phyloP scores from a whole-genome alignment of 2,797 vertebrate species.

The Phoeniculus purpureus region DNA sequence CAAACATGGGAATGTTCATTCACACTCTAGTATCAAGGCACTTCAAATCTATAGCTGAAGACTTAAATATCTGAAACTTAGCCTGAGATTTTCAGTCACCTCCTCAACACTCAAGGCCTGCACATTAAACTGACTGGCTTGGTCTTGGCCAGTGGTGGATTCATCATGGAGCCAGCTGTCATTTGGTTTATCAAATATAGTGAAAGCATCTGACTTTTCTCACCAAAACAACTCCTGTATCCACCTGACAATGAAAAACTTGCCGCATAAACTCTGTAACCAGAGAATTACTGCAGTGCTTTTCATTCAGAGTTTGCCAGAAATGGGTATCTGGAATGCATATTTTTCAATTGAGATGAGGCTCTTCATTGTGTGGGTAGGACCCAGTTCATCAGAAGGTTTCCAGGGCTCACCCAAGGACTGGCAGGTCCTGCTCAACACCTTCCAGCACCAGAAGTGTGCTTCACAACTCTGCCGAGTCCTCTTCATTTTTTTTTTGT shows the following conservation, averaged over 20 bases:
- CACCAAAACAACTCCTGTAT: neutral
- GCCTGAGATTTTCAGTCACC: neutral
- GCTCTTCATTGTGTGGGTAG: neutral
- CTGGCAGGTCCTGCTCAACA: neutral
- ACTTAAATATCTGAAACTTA: neutral
- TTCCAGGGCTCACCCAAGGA: neutral
- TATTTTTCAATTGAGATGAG: neutral
- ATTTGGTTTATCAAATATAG: accelerated
- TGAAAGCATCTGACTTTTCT: neutral
- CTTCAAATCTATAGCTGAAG: neutral
- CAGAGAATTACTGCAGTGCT: neutral
- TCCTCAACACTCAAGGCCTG: neutral
- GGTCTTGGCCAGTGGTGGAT: accelerated
- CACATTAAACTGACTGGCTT: neutral
- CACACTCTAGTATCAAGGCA: accelerated
- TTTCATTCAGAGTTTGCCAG: neutral
- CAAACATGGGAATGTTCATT: accelerated
- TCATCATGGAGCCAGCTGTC: accelerated
- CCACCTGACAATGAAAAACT: accelerated
- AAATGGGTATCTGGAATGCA: neutral
- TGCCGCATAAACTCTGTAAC: neutral
- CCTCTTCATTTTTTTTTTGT: neutral
- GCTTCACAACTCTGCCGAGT: neutral
- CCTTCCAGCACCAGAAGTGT: neutral
- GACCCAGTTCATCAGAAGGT: neutral